A percentile compares a stretch with the other conserved stretches of the same genome.
These are phyloP conservation scores for Capra hircus DNA, from an alignment of 2,113 vertebrate genomes.

Conservation along the genomic window DNA sequence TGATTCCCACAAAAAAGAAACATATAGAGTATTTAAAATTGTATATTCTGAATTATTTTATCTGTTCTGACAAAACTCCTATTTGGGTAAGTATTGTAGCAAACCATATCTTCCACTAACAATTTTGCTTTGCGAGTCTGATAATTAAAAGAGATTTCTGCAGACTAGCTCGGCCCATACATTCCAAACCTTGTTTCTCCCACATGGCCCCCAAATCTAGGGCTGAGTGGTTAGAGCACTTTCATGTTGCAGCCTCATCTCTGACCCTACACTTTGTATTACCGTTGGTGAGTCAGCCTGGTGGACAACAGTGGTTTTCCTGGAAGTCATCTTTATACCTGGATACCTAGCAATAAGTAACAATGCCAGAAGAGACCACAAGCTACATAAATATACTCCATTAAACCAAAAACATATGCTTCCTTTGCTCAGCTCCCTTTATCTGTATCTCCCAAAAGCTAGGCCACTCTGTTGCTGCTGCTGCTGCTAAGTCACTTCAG, in stretches of 20 bases:
- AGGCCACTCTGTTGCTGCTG: neutral
- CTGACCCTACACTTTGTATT: neutral
- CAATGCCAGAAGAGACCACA: neutral
- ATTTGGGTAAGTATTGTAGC: neutral
- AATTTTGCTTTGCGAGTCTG: neutral
- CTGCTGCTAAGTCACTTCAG: too few species aligned
- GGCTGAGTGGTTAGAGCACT: neutral
- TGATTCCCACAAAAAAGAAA: neutral
- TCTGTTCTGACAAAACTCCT: neutral
- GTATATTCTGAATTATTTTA: neutral
- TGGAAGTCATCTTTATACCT: neutral
- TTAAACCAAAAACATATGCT: neutral
- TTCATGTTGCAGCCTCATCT: neutral
- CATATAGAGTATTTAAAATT: neutral
- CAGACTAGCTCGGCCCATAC: neutral
- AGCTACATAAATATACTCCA: neutral
- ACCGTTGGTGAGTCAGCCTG: neutral
- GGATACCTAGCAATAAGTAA: neutral
- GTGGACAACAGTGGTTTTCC: neutral
- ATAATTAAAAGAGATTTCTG: neutral
- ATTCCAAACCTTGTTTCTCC: neutral
- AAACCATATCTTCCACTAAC: neutral
- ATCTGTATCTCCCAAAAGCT: neutral
- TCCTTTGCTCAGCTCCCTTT: neutral
- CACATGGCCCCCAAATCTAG: neutral